Evolutionary conservation across 2,888 invertebrate genomes (phyloP).

Genomic region (Ophioninae sp.): DNA sequence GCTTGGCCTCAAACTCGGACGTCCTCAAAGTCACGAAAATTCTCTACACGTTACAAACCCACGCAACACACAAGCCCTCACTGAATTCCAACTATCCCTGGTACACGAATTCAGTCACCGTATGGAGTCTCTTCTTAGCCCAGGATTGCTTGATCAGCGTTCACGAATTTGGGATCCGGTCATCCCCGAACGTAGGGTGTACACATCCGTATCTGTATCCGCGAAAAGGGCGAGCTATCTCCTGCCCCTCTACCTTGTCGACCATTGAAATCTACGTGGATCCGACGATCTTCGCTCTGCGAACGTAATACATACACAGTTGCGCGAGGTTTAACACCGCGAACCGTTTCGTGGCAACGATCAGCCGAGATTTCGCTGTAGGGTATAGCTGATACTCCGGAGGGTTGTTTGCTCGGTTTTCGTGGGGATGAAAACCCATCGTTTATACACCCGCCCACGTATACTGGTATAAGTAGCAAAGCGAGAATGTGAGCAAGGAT

Average conservation of each 20-base stretch:
- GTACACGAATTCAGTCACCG: neutral
- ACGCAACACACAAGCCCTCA: neutral
- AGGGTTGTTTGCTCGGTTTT: constrained; percentile 37
- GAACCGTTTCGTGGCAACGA: constrained; percentile 38
- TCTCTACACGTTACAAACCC: neutral
- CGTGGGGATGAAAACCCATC: constrained; percentile 26
- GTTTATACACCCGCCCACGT: constrained; percentile 1
- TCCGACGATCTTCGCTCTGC: constrained; percentile 6
- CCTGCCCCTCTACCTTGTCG: neutral
- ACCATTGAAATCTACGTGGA: neutral
- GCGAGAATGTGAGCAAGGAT: neutral
- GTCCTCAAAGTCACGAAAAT: neutral
- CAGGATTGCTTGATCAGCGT: neutral
- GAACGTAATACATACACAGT: neutral
- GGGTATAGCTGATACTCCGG: constrained; percentile 41
- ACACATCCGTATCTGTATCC: neutral
- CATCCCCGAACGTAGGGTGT: neutral
- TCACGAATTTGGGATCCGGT: neutral
- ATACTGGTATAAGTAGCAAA: neutral
- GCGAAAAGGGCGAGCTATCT: neutral
- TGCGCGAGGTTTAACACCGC: constrained; percentile 6
- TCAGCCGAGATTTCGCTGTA: constrained; percentile 22
- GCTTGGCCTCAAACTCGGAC: neutral
- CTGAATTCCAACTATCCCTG: too few species aligned
- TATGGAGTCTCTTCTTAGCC: neutral